Percentiles rank a stretch among this genome's conserved stretches.
phyloP scores from a whole-genome alignment of 2,113 vertebrate genomes.

The Struthidea cinerea region DNA sequence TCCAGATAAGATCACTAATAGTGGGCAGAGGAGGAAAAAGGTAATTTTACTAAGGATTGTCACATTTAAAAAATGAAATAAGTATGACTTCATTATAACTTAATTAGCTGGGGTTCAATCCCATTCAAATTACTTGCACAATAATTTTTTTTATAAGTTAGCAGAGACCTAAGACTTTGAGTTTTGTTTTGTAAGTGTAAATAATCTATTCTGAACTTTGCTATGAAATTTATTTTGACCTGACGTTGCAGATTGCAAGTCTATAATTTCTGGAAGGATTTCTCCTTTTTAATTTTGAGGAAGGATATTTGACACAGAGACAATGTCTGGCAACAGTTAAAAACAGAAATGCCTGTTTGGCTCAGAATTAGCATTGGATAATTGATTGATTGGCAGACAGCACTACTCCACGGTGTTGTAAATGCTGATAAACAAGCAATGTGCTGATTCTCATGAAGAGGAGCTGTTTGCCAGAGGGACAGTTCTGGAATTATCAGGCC shows the following conservation, averaged over 20 bases:
- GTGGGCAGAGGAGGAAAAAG: constrained; percentile 93
- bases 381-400: not conserved
- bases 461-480: not conserved
- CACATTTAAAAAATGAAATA: not conserved
- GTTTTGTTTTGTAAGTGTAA: not conserved
- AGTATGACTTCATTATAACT: not conserved
- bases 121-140: not conserved
- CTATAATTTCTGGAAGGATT: not conserved
- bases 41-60: constrained; percentile 54
- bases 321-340: not conserved
- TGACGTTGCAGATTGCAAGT: not conserved
- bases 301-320: not conserved
- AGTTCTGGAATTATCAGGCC: not conserved
- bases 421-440: not conserved
- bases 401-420: not conserved
- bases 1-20: constrained; percentile 96
- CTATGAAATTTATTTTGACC: not conserved
- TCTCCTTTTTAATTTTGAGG: not conserved
- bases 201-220: not conserved
- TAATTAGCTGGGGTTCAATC: not conserved
- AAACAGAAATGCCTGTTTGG: not conserved
- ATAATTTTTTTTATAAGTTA: not conserved
- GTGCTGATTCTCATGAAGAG: not conserved
- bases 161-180: not conserved
- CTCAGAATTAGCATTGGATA: not conserved